Base-by-base conservation (phyloP, 2,797 vertebrate species). In the Benthosema pterotum region DNA sequence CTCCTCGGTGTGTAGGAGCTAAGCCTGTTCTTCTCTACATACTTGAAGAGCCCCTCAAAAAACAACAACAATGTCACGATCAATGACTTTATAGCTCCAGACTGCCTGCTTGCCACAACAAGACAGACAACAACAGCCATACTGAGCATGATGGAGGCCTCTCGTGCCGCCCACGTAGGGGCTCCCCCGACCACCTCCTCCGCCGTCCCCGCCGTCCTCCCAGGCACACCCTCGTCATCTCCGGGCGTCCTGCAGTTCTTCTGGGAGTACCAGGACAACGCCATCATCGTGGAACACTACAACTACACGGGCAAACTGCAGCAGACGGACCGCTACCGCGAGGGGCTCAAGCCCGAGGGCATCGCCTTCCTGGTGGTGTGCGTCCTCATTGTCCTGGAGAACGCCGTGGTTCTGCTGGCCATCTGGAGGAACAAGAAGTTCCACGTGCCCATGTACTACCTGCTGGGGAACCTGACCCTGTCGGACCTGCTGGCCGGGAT, bases 381-480 rank as follows among this genome's bases (percentile, higher is more conserved):
- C 65, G 74, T 94, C 3, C 79, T 96, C 67, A 96, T 96, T 5
- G 88, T 96, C 56, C 78, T 96, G 71, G 96, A 96, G 88, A 97
- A 97, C 42, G 75, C 94, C 1, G 88, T 95, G 5, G 94, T 96
- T 57, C 91, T 96, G 43, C 42, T 94, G 0, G 94, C 94, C 73
- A 93, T 96, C 42, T 93, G 93, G 89, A 94, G 83, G 72, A 95
- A 95, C 85, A 95, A 95, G 83, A 96, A 95, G 78, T 96, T 97
- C 74, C 96, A 95, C 56, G 75, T 94, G 60, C 95, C 95, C 60
- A 97, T 96, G 95, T 97, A 94, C 71, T 95, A 95, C 79, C 87
- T 97, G n/a, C 87, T 97, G 55, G 95, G 95, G 42, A 97, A 96
- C 77, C 87, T 97, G 77, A 94, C 95, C 38, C 72, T 97, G 18